Evolutionary conservation across 2,113 vertebrate species (phyloP).

Genomic region (Cromileptes altivelis): DNA sequence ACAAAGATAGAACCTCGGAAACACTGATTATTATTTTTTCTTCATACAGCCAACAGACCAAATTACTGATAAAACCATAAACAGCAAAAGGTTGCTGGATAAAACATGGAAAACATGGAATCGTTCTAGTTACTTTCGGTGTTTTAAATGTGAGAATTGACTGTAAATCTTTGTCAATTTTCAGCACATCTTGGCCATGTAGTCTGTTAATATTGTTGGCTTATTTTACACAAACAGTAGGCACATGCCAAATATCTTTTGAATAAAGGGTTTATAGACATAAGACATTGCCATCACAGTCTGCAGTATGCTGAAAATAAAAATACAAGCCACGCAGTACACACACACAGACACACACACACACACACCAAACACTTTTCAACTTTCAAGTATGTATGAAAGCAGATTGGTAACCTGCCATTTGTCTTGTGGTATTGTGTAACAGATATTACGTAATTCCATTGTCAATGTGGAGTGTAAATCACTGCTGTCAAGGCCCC

Average conservation of each 20-base stretch:
- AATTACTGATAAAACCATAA: background rate
- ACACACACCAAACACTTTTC: background rate
- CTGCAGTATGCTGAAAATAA: background rate
- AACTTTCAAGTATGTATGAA: background rate
- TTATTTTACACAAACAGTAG: background rate
- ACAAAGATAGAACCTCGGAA: background rate
- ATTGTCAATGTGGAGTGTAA: conserved; percentile 17
- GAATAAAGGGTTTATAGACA: conserved; percentile 14
- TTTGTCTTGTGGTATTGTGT: conserved; percentile 20
- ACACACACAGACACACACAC: background rate
- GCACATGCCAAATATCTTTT: background rate
- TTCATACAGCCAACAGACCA: background rate
- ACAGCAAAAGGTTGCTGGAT: background rate
- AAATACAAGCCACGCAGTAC: too few relatives aligned
- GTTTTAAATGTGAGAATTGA: background rate
- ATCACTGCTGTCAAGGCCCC: conserved; percentile 24
- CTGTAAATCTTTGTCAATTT: background rate
- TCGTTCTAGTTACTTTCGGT: too few relatives aligned
- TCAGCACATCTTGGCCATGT: background rate
- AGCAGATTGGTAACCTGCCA: conserved; percentile 15
- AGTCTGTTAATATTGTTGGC: background rate
- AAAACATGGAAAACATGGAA: background rate
- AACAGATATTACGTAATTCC: conserved; percentile 32
- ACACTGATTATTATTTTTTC: background rate
- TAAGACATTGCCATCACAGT: background rate